A percentile compares a stretch with the other conserved stretches of the same genome.
Evolutionary conservation across 2,888 invertebrate genomes (phyloP).

Genomic region (Anticlea derivata): DNA sequence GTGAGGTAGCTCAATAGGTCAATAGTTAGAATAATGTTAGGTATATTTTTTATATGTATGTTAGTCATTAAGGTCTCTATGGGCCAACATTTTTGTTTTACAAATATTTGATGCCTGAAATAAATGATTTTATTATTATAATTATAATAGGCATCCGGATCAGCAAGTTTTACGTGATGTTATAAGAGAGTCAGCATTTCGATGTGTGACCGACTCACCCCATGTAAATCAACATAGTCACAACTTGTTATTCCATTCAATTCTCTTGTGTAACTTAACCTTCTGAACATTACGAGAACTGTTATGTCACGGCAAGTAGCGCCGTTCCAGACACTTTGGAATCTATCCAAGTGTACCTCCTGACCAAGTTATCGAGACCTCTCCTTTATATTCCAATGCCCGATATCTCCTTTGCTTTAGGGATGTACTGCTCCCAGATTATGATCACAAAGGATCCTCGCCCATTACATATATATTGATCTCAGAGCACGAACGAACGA

Average conservation of each 20-base stretch:
- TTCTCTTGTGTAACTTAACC: constrained; percentile 26
- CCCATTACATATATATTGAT: no score
- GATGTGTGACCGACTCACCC: no score
- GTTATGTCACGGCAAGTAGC: constrained; percentile 64
- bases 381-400: constrained; percentile 40
- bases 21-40: no score
- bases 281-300: constrained; percentile 50
- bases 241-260: constrained; percentile 26
- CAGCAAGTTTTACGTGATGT: no score
- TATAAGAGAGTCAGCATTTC: no score
- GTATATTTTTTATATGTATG: no score
- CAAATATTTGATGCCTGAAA: no score
- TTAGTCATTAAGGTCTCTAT: no score
- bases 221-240: constrained; percentile 2
- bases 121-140: no score
- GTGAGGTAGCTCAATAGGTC: no score
- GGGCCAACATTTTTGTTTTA: no score
- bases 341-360: constrained; percentile 59
- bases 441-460: background rate
- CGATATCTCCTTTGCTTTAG: constrained; percentile 17
- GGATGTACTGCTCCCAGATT: constrained; percentile 18
- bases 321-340: constrained; percentile 68
- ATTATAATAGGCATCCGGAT: no score
- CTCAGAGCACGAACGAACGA: background rate
- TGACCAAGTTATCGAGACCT: constrained; percentile 44